These are phyloP conservation scores for human DNA, from an alignment of 2,113 vertebrate species.

Conservation along the genomic window GRCh38 chr7:47728001-47728500, in stretches of 20 bases:
- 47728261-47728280: neutral
- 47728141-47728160: neutral
- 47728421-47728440: neutral
- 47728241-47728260: neutral
- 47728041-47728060: neutral
- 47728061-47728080: neutral
- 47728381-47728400: fast-evolving
- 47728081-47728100: neutral
- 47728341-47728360: fast-evolving
- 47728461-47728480: neutral
- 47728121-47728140: neutral
- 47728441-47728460: neutral
- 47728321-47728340: fast-evolving
- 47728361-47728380: neutral
- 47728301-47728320: neutral
- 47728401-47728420: neutral
- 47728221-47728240: neutral
- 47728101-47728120: neutral
- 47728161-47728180: neutral
- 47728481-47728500: neutral
- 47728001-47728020: neutral
- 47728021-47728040: neutral
- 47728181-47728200: neutral
- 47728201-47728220: neutral
- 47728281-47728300: neutral